Evolutionary conservation across 2,797 vertebrate genomes (phyloP), one percentile per base, ranked within the genome.

Genomic region (Acrossocheilus wenchowensis): DNA sequence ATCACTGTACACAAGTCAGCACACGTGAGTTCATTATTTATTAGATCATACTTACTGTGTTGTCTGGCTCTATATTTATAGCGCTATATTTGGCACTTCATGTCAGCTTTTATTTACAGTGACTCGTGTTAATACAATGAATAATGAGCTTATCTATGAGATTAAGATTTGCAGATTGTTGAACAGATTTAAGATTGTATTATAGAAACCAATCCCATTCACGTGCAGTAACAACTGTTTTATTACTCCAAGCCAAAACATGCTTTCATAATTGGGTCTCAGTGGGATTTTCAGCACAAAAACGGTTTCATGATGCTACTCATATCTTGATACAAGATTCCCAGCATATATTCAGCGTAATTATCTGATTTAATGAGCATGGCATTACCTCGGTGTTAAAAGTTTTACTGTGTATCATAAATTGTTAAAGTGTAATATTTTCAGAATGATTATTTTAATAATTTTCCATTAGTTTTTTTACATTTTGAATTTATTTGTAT

Each of bases 151-250:
- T 92, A 93, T 90, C 87, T 66, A 71, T 68, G 90, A 91, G 93
- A 94, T 94, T 93, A 94, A 94, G 91, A 88, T 68, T 75, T 39
- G 0, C 86, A 93, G 89, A 91, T 88, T 87, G 88, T 75, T 73
- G 74, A 74, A 66, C 23, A 79, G 14, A 15, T 26, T 69, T 64
- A 52, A 60, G 84, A 88, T 52, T 85, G 54, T 81, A 74, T 83
- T 71, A 60, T 36, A 54, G 23, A 60, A 71, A 39, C 26, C 14
- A 14, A 83, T 39, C 43, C 17, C 23, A 43, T 30, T 78, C 54
- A 36, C 11, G 36, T 74, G 78, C 82, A 68, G 6, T 79, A 66
- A 88, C 77, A 74, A 34, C 19, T 39, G 21, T 11, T 36, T 81
- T 36, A 34, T 12, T 39, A 26, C 7, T 62, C 21, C 0, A 30